Evolutionary conservation across 2,113 vertebrate genomes (phyloP).

Genomic region (Eolophus roseicapilla): DNA sequence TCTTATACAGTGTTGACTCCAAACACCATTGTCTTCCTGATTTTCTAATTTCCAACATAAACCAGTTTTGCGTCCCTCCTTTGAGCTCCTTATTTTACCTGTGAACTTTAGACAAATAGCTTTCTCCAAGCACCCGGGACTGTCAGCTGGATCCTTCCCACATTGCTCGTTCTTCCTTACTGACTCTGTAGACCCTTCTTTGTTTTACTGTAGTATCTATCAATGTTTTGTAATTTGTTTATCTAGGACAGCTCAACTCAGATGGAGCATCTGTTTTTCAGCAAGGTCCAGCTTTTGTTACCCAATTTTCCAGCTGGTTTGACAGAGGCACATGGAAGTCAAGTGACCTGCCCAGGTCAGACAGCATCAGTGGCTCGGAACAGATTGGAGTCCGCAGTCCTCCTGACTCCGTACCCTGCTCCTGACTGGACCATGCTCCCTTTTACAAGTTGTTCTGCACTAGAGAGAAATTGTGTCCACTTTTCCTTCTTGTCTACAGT

Average conservation of each 20-base stretch:
- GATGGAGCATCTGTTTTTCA: slow-evolving; percentile 56
- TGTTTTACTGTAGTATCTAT: slow-evolving; percentile 31
- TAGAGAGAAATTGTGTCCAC: slow-evolving; percentile 7
- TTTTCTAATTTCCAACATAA: neutral
- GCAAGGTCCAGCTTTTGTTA: slow-evolving; percentile 65
- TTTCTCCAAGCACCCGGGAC: neutral
- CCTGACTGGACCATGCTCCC: neutral
- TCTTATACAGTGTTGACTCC: neutral
- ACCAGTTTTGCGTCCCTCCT: neutral
- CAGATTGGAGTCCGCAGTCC: slow-evolving; percentile 48
- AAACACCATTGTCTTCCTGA: neutral
- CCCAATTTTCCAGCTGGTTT: slow-evolving; percentile 74
- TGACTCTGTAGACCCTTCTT: neutral
- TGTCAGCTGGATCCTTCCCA: neutral
- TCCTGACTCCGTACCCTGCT: neutral
- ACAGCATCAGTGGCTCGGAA: slow-evolving; percentile 30
- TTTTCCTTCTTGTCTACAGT: neutral
- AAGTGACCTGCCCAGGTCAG: slow-evolving; percentile 64
- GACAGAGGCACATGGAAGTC: slow-evolving; percentile 65
- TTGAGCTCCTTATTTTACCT: neutral
- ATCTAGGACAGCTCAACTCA: slow-evolving; percentile 53
- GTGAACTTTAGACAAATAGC: neutral
- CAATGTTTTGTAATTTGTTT: slow-evolving; percentile 51
- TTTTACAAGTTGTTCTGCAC: neutral
- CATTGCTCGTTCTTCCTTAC: neutral